phyloP scores from a whole-genome alignment of 1,140 invertebrate species.

The Drosophila pruinosa region DNA sequence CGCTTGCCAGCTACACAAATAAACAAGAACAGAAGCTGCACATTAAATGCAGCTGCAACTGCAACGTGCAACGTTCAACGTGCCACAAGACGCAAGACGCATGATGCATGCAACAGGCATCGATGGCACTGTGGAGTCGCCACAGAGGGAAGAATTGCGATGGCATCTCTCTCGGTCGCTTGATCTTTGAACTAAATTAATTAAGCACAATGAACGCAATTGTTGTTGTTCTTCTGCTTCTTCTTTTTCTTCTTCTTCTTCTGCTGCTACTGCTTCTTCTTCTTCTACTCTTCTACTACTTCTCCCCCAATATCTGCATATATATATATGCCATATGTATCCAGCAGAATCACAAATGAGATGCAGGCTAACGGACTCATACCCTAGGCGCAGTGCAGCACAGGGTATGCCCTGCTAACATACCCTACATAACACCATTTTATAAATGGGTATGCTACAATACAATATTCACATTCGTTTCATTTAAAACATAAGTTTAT shows the following conservation, averaged over 20 bases:
- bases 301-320: neutral
- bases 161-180: constrained; percentile 57
- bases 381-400: neutral
- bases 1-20: constrained; percentile 23
- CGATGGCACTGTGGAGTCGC: constrained; percentile 7
- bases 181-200: constrained; percentile 83
- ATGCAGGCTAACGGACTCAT: constrained; percentile 9
- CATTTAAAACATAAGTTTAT: neutral
- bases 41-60: constrained; percentile 32
- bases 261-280: neutral
- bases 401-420: too few relatives aligned
- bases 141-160: constrained; percentile 50
- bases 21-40: constrained; percentile 35
- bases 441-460: too few relatives aligned
- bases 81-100: constrained; percentile 1
- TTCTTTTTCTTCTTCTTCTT: neutral
- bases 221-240: constrained; percentile 65
- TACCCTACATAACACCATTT: too few relatives aligned
- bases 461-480: too few relatives aligned
- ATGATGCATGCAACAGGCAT: constrained; percentile 21
- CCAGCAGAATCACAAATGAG: constrained; percentile 52
- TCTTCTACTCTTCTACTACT: too few relatives aligned
- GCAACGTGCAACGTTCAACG: neutral
- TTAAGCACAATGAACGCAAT: constrained; percentile 82
- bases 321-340: constrained; percentile 43